Conservation (phyloP, 2,113 vertebrate species). For the Typhlomys cinereus region DNA sequence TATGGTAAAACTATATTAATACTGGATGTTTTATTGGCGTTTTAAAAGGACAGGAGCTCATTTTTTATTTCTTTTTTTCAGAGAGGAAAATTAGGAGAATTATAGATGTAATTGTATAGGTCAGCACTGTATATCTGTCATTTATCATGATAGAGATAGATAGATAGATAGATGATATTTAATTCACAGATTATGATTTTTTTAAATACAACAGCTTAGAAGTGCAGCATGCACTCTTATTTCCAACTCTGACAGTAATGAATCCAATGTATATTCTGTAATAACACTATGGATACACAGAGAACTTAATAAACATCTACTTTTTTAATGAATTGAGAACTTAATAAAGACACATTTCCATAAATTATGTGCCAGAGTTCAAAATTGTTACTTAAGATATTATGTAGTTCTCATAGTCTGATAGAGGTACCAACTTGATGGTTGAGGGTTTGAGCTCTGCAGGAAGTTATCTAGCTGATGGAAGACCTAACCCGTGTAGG, state of each 20-base stretch:
- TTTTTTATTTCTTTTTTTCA: slow-evolving; percentile 6
- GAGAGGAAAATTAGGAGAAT: not conserved
- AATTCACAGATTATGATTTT: not conserved
- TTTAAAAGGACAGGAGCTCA: slow-evolving; percentile 7
- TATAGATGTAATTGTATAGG: not conserved
- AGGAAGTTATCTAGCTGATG: too few relatives aligned
- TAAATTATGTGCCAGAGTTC: not conserved
- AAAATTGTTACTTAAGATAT: not conserved
- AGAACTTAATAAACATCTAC: not conserved
- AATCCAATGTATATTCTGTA: not conserved
- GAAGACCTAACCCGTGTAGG: too few relatives aligned
- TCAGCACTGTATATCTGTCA: not conserved
- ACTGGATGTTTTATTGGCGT: not conserved
- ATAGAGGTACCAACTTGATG: too few relatives aligned
- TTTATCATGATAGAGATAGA: not conserved
- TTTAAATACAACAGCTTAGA: not conserved
- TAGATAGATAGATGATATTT: not conserved
- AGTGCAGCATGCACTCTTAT: not conserved
- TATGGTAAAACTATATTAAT: not conserved
- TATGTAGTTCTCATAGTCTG: not conserved
- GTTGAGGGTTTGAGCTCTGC: too few relatives aligned
- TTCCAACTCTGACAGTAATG: not conserved
- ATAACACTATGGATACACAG: not conserved
- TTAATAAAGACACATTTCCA: not conserved
- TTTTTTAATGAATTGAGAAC: slow-evolving; percentile 27